Conservation (phyloP, 2,888 invertebrate genomes). For the Diabrotica balteata region DNA sequence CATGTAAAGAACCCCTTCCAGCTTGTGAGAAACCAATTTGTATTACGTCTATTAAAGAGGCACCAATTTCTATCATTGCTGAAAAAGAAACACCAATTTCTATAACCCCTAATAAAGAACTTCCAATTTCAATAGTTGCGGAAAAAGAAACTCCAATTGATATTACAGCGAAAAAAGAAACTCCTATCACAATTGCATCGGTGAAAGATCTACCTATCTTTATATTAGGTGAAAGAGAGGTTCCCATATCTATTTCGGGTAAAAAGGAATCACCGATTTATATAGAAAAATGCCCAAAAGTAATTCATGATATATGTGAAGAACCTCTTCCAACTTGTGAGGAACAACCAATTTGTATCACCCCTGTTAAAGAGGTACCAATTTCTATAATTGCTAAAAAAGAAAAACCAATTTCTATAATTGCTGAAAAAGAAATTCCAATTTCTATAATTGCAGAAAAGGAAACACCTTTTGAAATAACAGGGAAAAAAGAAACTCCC, state of each 20-base stretch:
- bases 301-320: too few species aligned
- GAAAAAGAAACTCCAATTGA: background rate
- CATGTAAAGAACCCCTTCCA: background rate
- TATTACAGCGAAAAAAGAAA: background rate
- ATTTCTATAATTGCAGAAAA: background rate
- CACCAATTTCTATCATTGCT: background rate
- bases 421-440: background rate
- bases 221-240: background rate
- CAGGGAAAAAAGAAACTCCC: slow-evolving; percentile 1
- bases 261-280: too few species aligned
- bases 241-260: background rate
- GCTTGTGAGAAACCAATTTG: background rate
- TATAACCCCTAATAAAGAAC: background rate
- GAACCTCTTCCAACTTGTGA: too few species aligned
- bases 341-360: too few species aligned
- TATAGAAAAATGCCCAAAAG: too few species aligned
- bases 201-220: background rate
- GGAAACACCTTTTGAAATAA: background rate
- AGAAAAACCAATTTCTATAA: slow-evolving; percentile 2
- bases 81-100: background rate
- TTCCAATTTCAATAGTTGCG: background rate
- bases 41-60: background rate
- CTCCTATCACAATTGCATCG: background rate
- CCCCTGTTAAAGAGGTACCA: too few species aligned
- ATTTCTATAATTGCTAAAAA: background rate